Evolutionary conservation across 2,113 vertebrate species (phyloP).

Genomic region (rat (Rattus norvegicus)): GRCr8 NC_086026.1:124813001-124813500

Average conservation of each 20-base stretch:
- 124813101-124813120: no score
- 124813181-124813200: background rate
- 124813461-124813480: background rate
- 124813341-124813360: background rate
- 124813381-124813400: background rate
- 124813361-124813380: background rate
- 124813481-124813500: background rate
- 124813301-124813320: background rate
- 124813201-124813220: background rate
- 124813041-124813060: background rate
- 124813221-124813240: background rate
- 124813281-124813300: background rate
- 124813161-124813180: background rate
- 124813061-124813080: background rate
- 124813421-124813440: background rate
- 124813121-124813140: background rate
- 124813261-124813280: background rate
- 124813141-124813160: background rate
- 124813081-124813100: background rate
- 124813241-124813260: background rate
- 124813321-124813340: background rate
- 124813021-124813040: no score
- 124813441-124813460: background rate
- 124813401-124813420: background rate
- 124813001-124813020: background rate